Evolutionary conservation across 1,140 invertebrate genomes (phyloP), one percentile per base, ranked within the genome.

Genomic region (Battus philenor): DNA sequence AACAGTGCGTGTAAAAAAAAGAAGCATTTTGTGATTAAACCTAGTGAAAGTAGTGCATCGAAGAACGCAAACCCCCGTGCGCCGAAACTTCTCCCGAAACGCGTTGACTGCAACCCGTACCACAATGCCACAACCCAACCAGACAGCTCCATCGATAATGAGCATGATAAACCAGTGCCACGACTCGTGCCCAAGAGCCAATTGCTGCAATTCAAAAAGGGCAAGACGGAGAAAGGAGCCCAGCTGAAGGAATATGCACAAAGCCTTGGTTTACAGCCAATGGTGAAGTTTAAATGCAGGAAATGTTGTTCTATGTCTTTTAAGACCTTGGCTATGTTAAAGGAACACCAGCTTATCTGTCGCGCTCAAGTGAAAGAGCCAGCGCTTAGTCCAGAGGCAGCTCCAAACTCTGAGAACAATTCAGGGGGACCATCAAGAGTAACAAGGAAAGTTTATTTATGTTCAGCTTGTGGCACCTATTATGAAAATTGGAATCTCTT

Each of bases 401-500:
- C 68, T 27, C 58, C 62, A 30, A 68, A 46, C 63, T 60, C 44
- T 60, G 83, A 57, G 48, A 57, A 22, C 32, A 58, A 52, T 27
- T 58, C 64, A 15, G 63, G 75, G 26, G 86, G 86, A 8, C 90
- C 88, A 63, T 90, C 90, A 36, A 88, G 89, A 60, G 89, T 90
- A n/a, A 91, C 90, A 11, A 82, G 91, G 30, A 92, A 92, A 80
- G 92, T 93, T 41, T 94, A 92, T 55, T 70, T 93, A 8, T 95
- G 93, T 69, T 91, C 91, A 5, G 90, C 91, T 0, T 95, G 93
- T 72, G 91, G 90, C 13, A 93, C 90, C 1, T 94, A 94, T 56
- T 94, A 93, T 81, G 92, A 94, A 77, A 92, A 92, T 54, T 94
- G 93, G 92, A 93, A 94, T 81, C 81, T 94, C 16, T 94, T 94